Conservation (phyloP, 2,888 invertebrate species). For the Cryptocephalus moraei region DNA sequence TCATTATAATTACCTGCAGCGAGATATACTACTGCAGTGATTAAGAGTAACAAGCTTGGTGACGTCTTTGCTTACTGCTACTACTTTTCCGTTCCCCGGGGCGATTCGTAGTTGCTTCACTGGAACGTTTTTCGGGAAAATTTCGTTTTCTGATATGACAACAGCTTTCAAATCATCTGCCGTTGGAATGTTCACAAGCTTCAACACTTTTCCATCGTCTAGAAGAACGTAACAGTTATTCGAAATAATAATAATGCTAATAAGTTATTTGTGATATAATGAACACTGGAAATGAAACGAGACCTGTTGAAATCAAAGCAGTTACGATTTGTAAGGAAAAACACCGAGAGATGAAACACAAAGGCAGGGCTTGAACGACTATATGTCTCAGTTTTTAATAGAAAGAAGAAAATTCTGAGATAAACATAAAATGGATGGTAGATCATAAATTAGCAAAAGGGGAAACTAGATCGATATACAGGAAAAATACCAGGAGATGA, state of each 20-base stretch:
- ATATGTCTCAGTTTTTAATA: no score
- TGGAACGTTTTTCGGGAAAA: constrained; percentile 57
- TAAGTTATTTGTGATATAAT: no score
- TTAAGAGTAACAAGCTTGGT: constrained; percentile 78
- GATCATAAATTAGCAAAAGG: no score
- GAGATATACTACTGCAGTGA: constrained; percentile 61
- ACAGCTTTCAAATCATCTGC: constrained; percentile 54
- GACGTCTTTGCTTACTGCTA: constrained; percentile 81
- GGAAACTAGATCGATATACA: no score
- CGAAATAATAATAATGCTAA: constrained; percentile 1
- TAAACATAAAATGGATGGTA: no score
- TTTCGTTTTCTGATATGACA: constrained; percentile 76
- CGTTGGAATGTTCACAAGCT: constrained; percentile 73
- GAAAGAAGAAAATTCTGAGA: no score
- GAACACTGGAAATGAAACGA: no score
- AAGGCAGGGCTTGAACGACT: no score
- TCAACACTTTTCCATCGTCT: constrained; percentile 87
- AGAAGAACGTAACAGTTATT: constrained; percentile 16
- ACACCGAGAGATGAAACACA: no score
- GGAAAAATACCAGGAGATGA: no score
- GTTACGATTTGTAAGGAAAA: no score
- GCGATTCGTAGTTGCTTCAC: constrained; percentile 71
- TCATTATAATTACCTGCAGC: constrained; percentile 47
- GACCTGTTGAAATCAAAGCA: no score
- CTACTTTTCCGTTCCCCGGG: constrained; percentile 65